A percentile compares a stretch with the other conserved stretches of the same genome.
phyloP scores from a whole-genome alignment of 2,113 vertebrate species.

The Corythaixoides concolor region DNA sequence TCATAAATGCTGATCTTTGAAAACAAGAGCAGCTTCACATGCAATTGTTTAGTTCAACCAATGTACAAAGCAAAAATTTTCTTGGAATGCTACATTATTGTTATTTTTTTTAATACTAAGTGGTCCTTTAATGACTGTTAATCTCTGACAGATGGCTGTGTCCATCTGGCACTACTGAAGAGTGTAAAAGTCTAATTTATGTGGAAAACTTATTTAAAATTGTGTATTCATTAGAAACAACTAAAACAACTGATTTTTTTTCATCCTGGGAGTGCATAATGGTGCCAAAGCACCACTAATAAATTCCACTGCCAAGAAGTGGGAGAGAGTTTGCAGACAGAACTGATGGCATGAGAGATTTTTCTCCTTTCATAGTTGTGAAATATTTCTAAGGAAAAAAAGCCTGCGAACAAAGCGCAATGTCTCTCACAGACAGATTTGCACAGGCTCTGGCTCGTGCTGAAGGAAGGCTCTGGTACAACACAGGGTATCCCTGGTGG shows the following conservation, averaged over 20 bases:
- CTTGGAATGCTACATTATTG: slow-evolving; percentile 11
- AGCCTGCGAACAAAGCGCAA: neutral
- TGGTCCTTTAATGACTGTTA: slow-evolving; percentile 31
- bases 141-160: slow-evolving; percentile 49
- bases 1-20: neutral
- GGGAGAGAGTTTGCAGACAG: neutral
- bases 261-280: neutral
- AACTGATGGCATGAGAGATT: neutral
- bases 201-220: slow-evolving; percentile 47
- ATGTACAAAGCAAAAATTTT: slow-evolving; percentile 13
- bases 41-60: slow-evolving; percentile 38
- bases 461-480: neutral
- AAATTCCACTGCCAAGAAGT: slow-evolving; percentile 26
- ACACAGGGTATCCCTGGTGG: neutral
- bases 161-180: slow-evolving; percentile 44
- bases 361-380: neutral
- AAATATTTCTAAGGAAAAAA: neutral
- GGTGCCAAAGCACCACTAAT: slow-evolving; percentile 43
- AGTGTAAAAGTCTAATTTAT: slow-evolving; percentile 15
- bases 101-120: neutral
- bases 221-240: slow-evolving; percentile 30
- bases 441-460: neutral
- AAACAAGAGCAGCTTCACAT: slow-evolving; percentile 11
- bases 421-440: neutral
- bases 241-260: slow-evolving; percentile 40